Percentiles rank a stretch among this genome's conserved stretches.
Evolutionary conservation across 2,113 vertebrate genomes (phyloP).

Genomic region (Oostethus manadensis): DNA sequence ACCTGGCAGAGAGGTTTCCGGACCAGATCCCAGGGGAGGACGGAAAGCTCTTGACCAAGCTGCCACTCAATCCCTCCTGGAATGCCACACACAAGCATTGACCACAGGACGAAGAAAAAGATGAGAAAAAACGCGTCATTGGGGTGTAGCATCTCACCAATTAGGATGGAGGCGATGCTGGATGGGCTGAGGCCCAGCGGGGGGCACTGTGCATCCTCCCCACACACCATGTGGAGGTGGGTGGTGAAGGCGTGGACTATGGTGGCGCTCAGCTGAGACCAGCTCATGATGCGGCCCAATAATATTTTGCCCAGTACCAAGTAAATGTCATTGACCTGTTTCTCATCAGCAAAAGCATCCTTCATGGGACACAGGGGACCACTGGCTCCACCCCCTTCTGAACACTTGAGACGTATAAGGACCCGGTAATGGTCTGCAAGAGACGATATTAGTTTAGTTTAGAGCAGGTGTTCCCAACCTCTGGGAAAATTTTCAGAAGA

Average conservation of each 20-base stretch:
- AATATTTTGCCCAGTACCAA: constrained; percentile 39
- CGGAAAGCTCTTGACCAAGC: constrained; percentile 75
- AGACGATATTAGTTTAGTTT: background rate
- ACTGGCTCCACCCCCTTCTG: background rate
- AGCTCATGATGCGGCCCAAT: constrained; percentile 34
- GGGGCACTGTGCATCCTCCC: constrained; percentile 37
- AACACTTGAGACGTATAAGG: constrained; percentile 47
- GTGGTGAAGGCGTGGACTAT: constrained; percentile 42
- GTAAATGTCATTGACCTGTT: background rate
- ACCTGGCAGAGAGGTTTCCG: constrained; percentile 77
- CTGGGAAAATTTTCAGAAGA: no score
- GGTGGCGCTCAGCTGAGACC: constrained; percentile 47
- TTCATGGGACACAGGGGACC: constrained; percentile 39
- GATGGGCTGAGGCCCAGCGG: constrained; percentile 45
- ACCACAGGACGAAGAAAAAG: background rate
- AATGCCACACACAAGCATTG: constrained; percentile 11
- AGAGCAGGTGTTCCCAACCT: no score
- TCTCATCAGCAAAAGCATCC: constrained; percentile 35
- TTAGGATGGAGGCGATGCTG: constrained; percentile 47
- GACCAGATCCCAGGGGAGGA: constrained; percentile 87
- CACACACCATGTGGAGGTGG: constrained; percentile 52
- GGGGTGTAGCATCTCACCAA: constrained; percentile 42
- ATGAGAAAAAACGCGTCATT: background rate
- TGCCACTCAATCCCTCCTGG: constrained; percentile 83
- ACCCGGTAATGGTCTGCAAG: constrained; percentile 56